Evolutionary conservation across 2,888 invertebrate genomes (phyloP).

Genomic region (Pristionchus entomophagus): DNA sequence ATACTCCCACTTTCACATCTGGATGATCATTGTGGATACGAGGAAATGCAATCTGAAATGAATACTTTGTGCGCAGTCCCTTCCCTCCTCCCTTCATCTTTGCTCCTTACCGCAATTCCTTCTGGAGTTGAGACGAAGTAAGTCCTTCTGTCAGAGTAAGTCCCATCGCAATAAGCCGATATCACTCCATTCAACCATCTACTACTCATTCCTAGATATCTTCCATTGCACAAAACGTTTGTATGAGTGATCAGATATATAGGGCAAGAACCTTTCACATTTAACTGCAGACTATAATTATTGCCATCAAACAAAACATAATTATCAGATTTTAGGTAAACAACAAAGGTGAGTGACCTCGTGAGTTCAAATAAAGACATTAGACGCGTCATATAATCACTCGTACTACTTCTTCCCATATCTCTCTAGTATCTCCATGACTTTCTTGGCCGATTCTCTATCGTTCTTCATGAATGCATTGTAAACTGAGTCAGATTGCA

Average conservation of each 20-base stretch:
- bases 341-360: too few species aligned
- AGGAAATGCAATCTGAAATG: not conserved
- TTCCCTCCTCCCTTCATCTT: not conserved
- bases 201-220: not conserved
- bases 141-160: not conserved
- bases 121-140: not conserved
- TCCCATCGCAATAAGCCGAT: not conserved
- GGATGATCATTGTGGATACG: not conserved
- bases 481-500: not conserved
- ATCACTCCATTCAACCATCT: constrained; percentile 3
- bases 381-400: too few species aligned
- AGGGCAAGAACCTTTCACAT: not conserved
- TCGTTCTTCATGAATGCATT: not conserved
- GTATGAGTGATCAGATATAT: not conserved
- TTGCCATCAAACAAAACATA: not conserved
- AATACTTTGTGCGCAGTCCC: not conserved
- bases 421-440: not conserved
- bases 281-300: not conserved
- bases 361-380: too few species aligned
- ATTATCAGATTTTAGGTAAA: not conserved
- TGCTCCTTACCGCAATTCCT: not conserved
- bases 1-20: not conserved
- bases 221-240: not conserved
- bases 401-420: not conserved
- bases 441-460: not conserved